Evolutionary conservation across 2,888 invertebrate species (phyloP).

Genomic region (Masnerella sp.): DNA sequence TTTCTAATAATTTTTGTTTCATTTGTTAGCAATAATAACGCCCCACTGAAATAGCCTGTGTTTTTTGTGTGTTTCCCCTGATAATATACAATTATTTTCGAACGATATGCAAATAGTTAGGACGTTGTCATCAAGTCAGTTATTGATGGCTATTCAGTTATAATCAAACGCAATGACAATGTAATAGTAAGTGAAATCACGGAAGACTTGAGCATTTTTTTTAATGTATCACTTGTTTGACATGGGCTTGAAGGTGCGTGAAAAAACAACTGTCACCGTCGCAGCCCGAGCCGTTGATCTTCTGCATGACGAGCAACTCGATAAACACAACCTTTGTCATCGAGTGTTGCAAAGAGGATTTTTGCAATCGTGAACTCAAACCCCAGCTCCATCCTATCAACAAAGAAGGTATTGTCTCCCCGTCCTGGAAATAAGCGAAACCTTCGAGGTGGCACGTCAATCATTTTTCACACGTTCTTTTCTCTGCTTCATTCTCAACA

Average conservation of each 20-base stretch:
- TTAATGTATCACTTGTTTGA: constrained; percentile 65
- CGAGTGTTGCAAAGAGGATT: constrained; percentile 89
- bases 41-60: constrained; percentile 22
- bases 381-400: constrained; percentile 83
- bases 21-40: neutral
- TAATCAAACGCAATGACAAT: constrained; percentile 9
- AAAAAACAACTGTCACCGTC: constrained; percentile 83
- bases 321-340: constrained; percentile 88
- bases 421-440: constrained; percentile 56
- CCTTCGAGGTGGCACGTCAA: constrained; percentile 37
- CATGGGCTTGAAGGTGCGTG: constrained; percentile 87
- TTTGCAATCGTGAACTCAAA: constrained; percentile 86
- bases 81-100: constrained; percentile 27
- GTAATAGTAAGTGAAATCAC: constrained; percentile 17
- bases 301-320: constrained; percentile 87
- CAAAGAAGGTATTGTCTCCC: constrained; percentile 82
- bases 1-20: neutral
- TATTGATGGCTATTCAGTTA: neutral
- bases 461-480: constrained; percentile 16
- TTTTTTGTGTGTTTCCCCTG: constrained; percentile 13
- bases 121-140: neutral
- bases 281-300: constrained; percentile 89
- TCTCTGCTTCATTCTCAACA: constrained; percentile 35
- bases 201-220: constrained; percentile 35
- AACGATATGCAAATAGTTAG: constrained; percentile 29